Evolutionary conservation across 1,140 invertebrate genomes (phyloP), one percentile per base, ranked within the genome.

Genomic region (Cardiocondyla obscurior): DNA sequence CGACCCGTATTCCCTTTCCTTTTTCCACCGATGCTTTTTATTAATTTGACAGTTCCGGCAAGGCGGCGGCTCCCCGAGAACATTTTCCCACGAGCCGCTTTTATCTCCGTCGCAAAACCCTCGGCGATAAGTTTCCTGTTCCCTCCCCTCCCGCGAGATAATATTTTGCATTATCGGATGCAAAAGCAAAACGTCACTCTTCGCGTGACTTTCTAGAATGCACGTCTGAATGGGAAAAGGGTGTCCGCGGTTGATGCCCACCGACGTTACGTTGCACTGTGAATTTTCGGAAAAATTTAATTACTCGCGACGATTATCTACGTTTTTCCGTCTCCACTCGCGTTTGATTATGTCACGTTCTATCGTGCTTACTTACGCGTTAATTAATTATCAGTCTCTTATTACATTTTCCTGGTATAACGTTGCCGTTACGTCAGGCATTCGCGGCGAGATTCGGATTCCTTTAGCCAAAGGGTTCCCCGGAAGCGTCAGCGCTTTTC

Each of bases 31-130:
- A 8, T 22, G 22, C 46, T 77, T 33, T 62, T 65, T 28, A 69
- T 69, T 79, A 79, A 79, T 67, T 30, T 79, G 62, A 53, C 33
- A 7, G 22, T 67, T 53, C 60, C 60, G 60, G 46, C 25, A 51
- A 64, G 55, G 60, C 60, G 12, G 44, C 30, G n/a, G n/a, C n/a
- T n/a, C 39, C 60, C 6, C 30, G 60, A 28, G 60, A 25, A 79
- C 42, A 39, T 67, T 53, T 79, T 69, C 46, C 62, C 25, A 39
- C 14, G 62, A 79, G 49, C 74, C 42, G 22, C 22, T 79, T 67
- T 69, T 42, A 53, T 55, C 33, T 5, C 25, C 12, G 16, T 22
- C 25, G 33, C 39, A 64, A 62, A 33, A 76, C 39, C 46, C 28
- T 39, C 39, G 4, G 46, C 14, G 42, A 67, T 67, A 69, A 67